Evolutionary conservation across 2,797 vertebrate species (phyloP).

Genomic region (Lepilemur ruficaudatus): DNA sequence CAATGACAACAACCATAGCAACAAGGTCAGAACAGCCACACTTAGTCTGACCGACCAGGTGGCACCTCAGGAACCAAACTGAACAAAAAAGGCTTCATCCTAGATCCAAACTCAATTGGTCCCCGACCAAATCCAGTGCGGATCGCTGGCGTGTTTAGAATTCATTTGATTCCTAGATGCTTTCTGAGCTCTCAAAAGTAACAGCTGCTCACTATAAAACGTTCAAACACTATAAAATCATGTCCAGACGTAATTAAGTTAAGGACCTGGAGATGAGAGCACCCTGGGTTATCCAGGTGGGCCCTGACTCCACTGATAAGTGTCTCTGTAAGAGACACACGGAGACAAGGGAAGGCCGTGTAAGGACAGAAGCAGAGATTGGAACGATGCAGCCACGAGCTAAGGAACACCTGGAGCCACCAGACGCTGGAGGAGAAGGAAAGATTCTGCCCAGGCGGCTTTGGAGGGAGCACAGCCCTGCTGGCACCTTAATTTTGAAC

Average conservation of each 20-base stretch:
- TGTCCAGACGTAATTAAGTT: not conserved
- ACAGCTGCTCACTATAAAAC: not conserved
- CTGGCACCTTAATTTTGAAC: not conserved
- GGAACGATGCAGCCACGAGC: not conserved
- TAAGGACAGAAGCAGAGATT: not conserved
- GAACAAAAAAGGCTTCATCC: not conserved
- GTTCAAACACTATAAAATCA: slow-evolving; percentile 4
- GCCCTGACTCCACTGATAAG: not conserved
- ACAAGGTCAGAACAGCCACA: not conserved
- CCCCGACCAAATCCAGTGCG: not conserved
- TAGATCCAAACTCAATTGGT: not conserved
- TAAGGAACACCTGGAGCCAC: not conserved
- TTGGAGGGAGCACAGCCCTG: not conserved
- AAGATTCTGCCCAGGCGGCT: not conserved
- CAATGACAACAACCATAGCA: not conserved
- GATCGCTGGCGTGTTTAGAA: not conserved
- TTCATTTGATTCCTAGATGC: slow-evolving; percentile 6
- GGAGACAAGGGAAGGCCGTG: not conserved
- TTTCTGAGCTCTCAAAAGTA: slow-evolving; percentile 24
- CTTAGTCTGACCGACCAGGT: rapidly evolving
- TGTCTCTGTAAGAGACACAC: not conserved
- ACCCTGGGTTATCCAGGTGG: not conserved
- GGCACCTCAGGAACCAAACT: not conserved
- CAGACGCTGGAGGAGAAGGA: not conserved
- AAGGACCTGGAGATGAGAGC: not conserved